phyloP scores from a whole-genome alignment of 2,888 invertebrate genomes.

The Papilio gigon region DNA sequence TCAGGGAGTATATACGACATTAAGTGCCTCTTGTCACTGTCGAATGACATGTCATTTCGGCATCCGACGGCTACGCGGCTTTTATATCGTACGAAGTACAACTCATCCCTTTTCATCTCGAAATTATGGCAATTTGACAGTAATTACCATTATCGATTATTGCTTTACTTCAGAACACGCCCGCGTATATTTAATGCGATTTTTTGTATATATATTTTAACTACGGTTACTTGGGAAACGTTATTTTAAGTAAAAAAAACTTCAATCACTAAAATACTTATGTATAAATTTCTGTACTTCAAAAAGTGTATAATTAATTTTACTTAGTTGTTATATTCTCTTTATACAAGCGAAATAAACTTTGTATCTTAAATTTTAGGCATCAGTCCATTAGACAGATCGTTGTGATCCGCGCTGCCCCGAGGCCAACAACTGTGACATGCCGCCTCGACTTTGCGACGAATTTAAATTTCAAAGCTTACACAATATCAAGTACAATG shows the following conservation, averaged over 20 bases:
- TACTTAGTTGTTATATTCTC: conserved; percentile 3
- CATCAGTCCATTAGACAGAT: conserved; percentile 34
- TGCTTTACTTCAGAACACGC: conserved; percentile 5
- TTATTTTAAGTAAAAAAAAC: background rate
- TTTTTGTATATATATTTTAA: background rate
- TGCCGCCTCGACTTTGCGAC: conserved; percentile 37
- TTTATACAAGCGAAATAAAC: conserved; percentile 23
- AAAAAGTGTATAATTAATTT: conserved; percentile 7
- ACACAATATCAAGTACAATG: conserved; percentile 38
- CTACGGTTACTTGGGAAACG: background rate
- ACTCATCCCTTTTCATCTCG: conserved; percentile 31
- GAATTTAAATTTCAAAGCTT: conserved; percentile 40
- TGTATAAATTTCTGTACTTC: background rate
- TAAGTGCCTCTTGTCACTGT: conserved; percentile 40
- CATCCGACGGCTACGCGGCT: conserved; percentile 32
- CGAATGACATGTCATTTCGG: conserved; percentile 39
- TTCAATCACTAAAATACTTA: too few species aligned
- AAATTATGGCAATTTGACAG: conserved; percentile 40
- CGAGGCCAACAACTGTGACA: conserved; percentile 32
- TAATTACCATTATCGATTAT: conserved; percentile 32
- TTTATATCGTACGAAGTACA: conserved; percentile 26
- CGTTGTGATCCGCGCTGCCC: conserved; percentile 28
- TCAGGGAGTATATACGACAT: conserved; percentile 34
- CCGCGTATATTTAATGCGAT: background rate
- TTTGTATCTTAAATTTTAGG: conserved; percentile 39